These are phyloP conservation scores for Eupsilia transversa DNA, from an alignment of 2,888 invertebrate genomes.

Conservation along the genomic window DNA sequence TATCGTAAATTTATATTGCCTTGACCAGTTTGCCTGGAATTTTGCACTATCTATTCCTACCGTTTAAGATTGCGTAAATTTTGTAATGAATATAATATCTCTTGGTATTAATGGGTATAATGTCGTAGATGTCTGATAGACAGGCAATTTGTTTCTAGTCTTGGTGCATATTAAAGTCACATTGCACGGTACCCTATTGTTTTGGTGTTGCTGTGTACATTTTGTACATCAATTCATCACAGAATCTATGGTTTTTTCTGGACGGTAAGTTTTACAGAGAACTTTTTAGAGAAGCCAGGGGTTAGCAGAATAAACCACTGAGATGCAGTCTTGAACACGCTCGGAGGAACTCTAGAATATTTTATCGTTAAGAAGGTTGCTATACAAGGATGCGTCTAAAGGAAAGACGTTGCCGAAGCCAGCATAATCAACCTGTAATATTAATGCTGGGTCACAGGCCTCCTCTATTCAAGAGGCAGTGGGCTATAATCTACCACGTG, in stretches of 20 bases:
- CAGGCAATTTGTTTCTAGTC: neutral
- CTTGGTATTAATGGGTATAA: constrained; percentile 15
- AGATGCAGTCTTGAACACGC: neutral
- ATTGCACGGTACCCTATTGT: neutral
- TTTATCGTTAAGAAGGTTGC: neutral
- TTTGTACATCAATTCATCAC: neutral
- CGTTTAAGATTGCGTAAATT: constrained; percentile 41
- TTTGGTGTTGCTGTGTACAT: neutral
- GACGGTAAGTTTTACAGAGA: neutral
- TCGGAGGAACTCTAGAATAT: neutral
- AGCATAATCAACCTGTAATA: too few species aligned
- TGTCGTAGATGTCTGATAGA: constrained; percentile 7
- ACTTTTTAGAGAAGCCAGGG: neutral
- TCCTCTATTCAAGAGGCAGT: too few species aligned
- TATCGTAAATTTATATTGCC: constrained; percentile 45
- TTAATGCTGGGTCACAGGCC: too few species aligned
- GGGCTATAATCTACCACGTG: too few species aligned
- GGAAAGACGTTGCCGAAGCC: neutral
- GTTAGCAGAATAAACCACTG: neutral
- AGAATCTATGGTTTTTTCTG: neutral
- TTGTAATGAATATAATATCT: constrained; percentile 34
- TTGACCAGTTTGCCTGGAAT: constrained; percentile 66
- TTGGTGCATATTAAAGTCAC: neutral
- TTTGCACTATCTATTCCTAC: constrained; percentile 49
- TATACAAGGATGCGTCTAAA: too few species aligned